Conservation (phyloP, 2,888 invertebrate genomes). For the Zygothrica quintamaculata region DNA sequence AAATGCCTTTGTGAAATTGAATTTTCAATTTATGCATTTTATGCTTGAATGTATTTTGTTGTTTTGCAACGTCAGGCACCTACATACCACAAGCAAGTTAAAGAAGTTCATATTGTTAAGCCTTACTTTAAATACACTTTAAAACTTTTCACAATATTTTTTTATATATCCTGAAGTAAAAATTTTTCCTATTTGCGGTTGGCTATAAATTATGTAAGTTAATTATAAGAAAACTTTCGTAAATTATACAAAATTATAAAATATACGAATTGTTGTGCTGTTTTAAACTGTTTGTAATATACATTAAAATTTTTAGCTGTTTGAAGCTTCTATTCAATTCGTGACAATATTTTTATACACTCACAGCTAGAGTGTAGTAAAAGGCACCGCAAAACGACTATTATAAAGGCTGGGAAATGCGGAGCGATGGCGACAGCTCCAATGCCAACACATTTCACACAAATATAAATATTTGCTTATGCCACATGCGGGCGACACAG, state of each 20-base stretch:
- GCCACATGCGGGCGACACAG: slow-evolving; percentile 64
- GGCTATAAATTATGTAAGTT: no score
- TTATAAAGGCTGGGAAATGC: slow-evolving; percentile 29
- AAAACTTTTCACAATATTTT: no score
- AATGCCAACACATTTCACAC: slow-evolving; percentile 57
- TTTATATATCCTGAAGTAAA: no score
- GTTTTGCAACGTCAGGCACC: not conserved
- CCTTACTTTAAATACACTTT: no score
- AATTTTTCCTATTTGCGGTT: no score
- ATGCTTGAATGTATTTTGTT: slow-evolving; percentile 32
- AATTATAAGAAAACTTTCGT: no score
- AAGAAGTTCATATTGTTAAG: not conserved
- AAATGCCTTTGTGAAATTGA: slow-evolving; percentile 51
- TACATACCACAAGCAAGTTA: slow-evolving; percentile 18
- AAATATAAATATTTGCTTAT: slow-evolving; percentile 75
- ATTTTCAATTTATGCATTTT: slow-evolving; percentile 64
- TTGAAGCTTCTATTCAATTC: slow-evolving; percentile 11
- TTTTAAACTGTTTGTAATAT: no score
- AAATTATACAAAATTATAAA: no score
- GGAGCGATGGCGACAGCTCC: slow-evolving; percentile 32
- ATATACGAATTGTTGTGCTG: no score
- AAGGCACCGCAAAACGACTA: slow-evolving; percentile 31
- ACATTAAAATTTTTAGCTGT: not conserved
- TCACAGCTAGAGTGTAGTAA: slow-evolving; percentile 4
- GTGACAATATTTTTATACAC: slow-evolving; percentile 27